phyloP scores from a whole-genome alignment of 2,888 invertebrate species.

The Ceriagrion tenellum region DNA sequence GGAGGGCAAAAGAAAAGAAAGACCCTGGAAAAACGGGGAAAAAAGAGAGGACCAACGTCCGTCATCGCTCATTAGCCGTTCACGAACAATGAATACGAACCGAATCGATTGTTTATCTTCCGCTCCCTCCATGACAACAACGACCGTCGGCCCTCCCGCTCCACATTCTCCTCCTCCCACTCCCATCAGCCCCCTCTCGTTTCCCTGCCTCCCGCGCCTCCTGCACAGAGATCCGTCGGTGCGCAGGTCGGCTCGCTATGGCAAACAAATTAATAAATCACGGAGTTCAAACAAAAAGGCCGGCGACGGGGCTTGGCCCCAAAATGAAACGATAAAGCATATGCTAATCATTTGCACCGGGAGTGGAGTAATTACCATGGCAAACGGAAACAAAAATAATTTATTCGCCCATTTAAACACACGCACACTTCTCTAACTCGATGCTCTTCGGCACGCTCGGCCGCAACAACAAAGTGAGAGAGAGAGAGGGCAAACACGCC shows the following conservation, averaged over 20 bases:
- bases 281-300: slow-evolving; percentile 50
- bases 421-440: neutral
- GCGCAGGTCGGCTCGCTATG: neutral
- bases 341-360: slow-evolving; percentile 64
- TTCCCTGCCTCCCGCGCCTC: neutral
- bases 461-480: neutral
- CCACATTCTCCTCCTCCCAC: neutral
- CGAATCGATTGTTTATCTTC: slow-evolving; percentile 19
- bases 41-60: neutral
- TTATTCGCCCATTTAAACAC: slow-evolving; percentile 47
- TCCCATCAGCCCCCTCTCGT: neutral
- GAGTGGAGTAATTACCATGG: slow-evolving; percentile 59
- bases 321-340: slow-evolving; percentile 65
- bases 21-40: neutral
- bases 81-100: neutral
- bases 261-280: slow-evolving; percentile 67
- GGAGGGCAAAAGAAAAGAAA: neutral
- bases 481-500: neutral
- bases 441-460: neutral
- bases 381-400: slow-evolving; percentile 66
- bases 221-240: neutral
- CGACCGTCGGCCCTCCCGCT: neutral
- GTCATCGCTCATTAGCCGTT: slow-evolving; percentile 7
- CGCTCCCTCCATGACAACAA: neutral
- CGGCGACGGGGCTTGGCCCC: neutral